These are phyloP conservation scores for Trachelipus rathkii DNA, from an alignment of 1,140 invertebrate species.

Conservation along the genomic window DNA sequence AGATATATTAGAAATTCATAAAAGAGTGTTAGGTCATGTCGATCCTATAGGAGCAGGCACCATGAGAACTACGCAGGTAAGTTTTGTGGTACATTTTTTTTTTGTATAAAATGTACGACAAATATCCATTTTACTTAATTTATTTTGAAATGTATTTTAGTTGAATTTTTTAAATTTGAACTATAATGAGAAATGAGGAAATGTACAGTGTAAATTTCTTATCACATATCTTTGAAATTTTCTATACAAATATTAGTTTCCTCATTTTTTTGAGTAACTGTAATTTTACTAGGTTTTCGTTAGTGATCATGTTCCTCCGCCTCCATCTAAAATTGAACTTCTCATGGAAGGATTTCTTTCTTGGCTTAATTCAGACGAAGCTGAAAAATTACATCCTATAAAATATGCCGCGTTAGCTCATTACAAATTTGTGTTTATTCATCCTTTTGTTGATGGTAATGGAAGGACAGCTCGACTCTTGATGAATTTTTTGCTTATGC, in stretches of 20 bases:
- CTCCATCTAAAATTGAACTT: conserved; percentile 68
- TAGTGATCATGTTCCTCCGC: conserved; percentile 82
- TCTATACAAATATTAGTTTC: too few species aligned
- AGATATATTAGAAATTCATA: conserved; percentile 90
- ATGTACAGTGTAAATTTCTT: too few species aligned
- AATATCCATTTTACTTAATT: not conserved
- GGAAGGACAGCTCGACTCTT: conserved; percentile 87
- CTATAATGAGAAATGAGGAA: too few species aligned
- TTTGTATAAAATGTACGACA: not conserved
- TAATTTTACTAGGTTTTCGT: conserved; percentile 71
- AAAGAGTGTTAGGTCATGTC: conserved; percentile 86
- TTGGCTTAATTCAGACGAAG: conserved; percentile 66
- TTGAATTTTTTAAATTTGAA: too few species aligned
- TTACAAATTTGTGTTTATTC: conserved; percentile 93
- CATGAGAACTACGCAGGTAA: conserved; percentile 65
- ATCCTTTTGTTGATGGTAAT: conserved; percentile 90
- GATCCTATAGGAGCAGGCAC: conserved; percentile 81
- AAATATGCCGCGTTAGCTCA: conserved; percentile 90
- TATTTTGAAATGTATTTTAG: not conserved
- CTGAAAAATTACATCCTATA: conserved; percentile 76
- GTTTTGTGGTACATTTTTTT: not conserved
- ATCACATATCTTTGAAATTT: too few species aligned
- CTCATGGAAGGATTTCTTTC: conserved; percentile 83
- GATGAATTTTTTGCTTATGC: conserved; percentile 97
- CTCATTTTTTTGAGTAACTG: too few species aligned